A percentile compares a stretch with the other conserved stretches of the same genome.
Evolutionary conservation across 2,888 invertebrate genomes (phyloP).

Genomic region (Podabrus alpinus): DNA sequence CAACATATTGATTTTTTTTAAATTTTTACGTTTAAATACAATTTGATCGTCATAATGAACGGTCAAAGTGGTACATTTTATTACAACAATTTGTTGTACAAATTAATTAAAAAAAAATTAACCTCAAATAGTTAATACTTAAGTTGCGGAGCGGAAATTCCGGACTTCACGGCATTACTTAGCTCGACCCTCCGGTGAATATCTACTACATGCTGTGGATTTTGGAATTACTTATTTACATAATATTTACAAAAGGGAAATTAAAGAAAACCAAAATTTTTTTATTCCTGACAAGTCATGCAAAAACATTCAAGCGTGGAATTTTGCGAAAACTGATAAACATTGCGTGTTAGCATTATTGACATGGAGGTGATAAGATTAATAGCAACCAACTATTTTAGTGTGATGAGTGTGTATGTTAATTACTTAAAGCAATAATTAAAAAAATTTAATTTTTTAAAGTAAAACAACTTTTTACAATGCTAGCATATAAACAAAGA

Average conservation of each 20-base stretch:
- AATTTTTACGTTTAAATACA: background rate
- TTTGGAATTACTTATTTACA: too few species aligned
- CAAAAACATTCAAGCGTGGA: background rate
- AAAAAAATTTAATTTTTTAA: background rate
- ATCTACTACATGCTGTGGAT: too few species aligned
- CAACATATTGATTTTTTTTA: background rate
- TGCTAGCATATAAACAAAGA: background rate
- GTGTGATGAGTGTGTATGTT: background rate
- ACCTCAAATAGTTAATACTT: too few species aligned
- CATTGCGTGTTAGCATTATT: background rate
- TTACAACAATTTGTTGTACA: background rate
- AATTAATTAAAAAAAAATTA: too few species aligned
- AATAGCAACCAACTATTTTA: background rate
- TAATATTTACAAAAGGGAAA: too few species aligned
- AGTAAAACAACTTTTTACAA: background rate
- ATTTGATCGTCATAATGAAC: background rate
- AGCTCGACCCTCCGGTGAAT: too few species aligned
- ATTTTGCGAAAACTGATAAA: background rate
- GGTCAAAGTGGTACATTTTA: background rate
- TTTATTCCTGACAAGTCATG: background rate
- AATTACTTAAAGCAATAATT: background rate
- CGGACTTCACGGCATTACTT: too few species aligned
- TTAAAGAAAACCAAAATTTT: background rate
- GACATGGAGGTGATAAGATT: background rate
- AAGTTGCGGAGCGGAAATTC: too few species aligned